phyloP scores from a whole-genome alignment of 2,888 invertebrate genomes.

The Synanthedon myopaeformis region DNA sequence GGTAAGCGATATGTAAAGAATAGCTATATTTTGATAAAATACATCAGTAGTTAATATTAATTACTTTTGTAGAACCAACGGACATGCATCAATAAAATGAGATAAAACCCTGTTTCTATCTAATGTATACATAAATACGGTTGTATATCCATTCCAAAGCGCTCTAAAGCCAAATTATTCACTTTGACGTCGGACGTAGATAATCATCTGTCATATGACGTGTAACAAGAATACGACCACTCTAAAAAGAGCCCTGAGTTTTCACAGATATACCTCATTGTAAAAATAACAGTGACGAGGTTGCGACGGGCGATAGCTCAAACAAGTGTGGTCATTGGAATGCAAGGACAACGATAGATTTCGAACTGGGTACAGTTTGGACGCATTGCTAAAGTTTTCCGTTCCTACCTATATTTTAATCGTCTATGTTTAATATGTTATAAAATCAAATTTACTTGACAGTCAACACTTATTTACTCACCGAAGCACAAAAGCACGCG shows the following conservation, averaged over 20 bases:
- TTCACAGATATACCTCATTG: slow-evolving; percentile 17
- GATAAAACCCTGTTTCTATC: neutral
- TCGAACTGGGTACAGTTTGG: slow-evolving; percentile 47
- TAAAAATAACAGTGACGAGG: neutral
- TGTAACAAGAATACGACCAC: slow-evolving; percentile 38
- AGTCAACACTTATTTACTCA: too few species aligned
- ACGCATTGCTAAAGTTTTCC: slow-evolving; percentile 17
- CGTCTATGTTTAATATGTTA: too few species aligned
- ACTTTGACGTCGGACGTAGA: slow-evolving; percentile 64
- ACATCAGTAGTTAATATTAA: neutral
- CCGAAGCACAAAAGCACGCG: too few species aligned
- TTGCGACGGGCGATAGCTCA: slow-evolving; percentile 17
- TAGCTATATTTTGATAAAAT: too few species aligned
- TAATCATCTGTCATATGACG: slow-evolving; percentile 67
- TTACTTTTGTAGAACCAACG: neutral
- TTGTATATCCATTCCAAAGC: slow-evolving; percentile 5
- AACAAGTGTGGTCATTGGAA: slow-evolving; percentile 26
- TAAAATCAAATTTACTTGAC: too few species aligned
- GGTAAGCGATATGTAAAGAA: too few species aligned
- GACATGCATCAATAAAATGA: neutral
- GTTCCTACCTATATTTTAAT: too few species aligned
- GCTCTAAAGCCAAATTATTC: slow-evolving; percentile 65
- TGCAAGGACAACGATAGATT: slow-evolving; percentile 42
- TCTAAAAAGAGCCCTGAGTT: slow-evolving; percentile 23
- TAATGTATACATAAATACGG: neutral